A percentile compares a stretch with the other conserved stretches of the same genome.
Evolutionary conservation across 2,797 vertebrate species (phyloP).

Genomic region (Alfaro cultratus): DNA sequence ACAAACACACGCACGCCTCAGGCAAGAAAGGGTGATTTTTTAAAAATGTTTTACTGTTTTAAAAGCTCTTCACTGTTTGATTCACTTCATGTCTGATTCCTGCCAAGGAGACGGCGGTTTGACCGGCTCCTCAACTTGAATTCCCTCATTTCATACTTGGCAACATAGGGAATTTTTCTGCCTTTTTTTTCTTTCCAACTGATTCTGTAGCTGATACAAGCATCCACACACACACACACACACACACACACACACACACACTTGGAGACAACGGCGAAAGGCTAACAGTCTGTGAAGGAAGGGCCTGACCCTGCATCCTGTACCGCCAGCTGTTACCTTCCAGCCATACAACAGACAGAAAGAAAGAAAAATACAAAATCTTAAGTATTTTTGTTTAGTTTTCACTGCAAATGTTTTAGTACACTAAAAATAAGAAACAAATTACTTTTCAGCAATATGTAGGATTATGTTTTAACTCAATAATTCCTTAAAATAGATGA

Average conservation of each 20-base stretch:
- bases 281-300: constrained; percentile 67
- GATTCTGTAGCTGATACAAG: background rate
- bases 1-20: constrained; percentile 9
- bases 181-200: constrained; percentile 4
- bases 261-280: constrained; percentile 17
- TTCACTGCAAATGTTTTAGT: too few species aligned
- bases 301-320: constrained; percentile 71
- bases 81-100: constrained; percentile 48
- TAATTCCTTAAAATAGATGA: too few species aligned
- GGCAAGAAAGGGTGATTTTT: constrained; percentile 31
- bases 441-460: too few species aligned
- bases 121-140: constrained; percentile 43
- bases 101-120: constrained; percentile 18
- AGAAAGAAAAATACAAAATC: background rate
- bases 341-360: constrained; percentile 12
- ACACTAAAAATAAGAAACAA: too few species aligned
- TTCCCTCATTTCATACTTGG: constrained; percentile 17
- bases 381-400: too few species aligned
- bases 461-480: too few species aligned
- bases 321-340: constrained; percentile 67
- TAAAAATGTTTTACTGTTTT: background rate
- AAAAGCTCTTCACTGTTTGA: constrained; percentile 29
- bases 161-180: background rate
- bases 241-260: constrained; percentile 25
- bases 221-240: background rate